Conservation (phyloP, 2,888 invertebrate species). For the Leucozona laternaria region DNA sequence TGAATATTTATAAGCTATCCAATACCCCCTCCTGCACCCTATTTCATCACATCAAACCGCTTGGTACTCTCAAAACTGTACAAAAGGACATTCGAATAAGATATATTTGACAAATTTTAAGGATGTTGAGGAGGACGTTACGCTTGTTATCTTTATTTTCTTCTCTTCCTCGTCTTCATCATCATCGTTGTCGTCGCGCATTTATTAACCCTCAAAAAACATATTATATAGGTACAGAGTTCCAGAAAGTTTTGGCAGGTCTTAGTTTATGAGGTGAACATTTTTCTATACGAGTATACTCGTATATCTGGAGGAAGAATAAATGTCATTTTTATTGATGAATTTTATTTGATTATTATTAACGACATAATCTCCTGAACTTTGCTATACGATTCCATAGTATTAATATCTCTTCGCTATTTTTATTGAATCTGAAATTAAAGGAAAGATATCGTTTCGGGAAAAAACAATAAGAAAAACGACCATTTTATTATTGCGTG, state of each 20-base stretch:
- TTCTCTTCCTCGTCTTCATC: not conserved
- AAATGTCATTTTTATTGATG: constrained; percentile 27
- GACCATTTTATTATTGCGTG: constrained; percentile 5
- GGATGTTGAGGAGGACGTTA: constrained; percentile 4
- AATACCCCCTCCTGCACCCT: not conserved
- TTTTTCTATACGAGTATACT: not conserved
- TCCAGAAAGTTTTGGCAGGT: not conserved
- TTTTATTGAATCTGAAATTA: constrained; percentile 1
- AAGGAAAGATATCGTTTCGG: not conserved
- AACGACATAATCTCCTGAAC: constrained; percentile 26
- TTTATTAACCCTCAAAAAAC: not conserved
- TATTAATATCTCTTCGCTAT: constrained; percentile 16
- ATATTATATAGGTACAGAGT: not conserved
- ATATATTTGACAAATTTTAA: constrained; percentile 5
- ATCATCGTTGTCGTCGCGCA: not conserved
- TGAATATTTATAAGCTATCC: not conserved
- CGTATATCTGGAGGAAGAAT: not conserved
- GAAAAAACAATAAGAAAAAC: not conserved
- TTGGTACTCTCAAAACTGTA: too few relatives aligned
- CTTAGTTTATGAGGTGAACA: not conserved
- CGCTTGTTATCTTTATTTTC: constrained; percentile 1
- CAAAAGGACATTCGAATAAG: constrained; percentile 6
- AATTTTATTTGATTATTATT: constrained; percentile 39
- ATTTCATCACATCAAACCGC: not conserved
- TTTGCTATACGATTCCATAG: not conserved